Evolutionary conservation across 2,888 invertebrate genomes (phyloP), one percentile per base, ranked within the genome.

Genomic region (Callyntrura sp.): DNA sequence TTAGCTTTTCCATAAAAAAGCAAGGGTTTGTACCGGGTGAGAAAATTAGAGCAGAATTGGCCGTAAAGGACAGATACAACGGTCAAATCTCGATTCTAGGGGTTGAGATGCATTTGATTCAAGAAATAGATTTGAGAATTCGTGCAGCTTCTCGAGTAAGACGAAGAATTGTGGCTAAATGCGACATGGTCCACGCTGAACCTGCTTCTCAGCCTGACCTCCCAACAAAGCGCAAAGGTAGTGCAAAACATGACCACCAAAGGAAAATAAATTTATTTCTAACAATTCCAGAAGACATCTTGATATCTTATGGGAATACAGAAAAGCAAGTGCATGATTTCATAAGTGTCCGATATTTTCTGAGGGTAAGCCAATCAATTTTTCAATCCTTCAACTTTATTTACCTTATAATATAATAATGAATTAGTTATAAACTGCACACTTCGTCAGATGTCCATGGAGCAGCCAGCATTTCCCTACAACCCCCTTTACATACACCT

Each of bases 11-110:
- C n/a, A 48, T 65, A 0, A 82, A 65, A 28, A 88, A 88, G 51
- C 88, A 88, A 35, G 88, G 88, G 0, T 88, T 88, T 62, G 88
- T 88, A 4, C 88, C 82, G n/a, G 88, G 88, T 8, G 88, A 88
- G 17, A 12, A 55, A 23, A 20, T 83, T 0, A 60, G 51, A 55
- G 51, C 83, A 3, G 60, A 82, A 12, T 25, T 88, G 0, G 3
- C 48, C 0, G 5, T 88, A 0, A 73, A 76, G 12, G n/a, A 73
- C 14, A 23, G 51, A 6, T 43, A 81, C 35, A 23, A 70, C 4
- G 68, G 1, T 14, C 14, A 79, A 57, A n/a, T 20, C 0, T 23
- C 17, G 20, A 14, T 62, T 8, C 0, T 51, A n/a, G n/a, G 28
- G 20, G n/a, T 81, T 0, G 51, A 83, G n/a, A 35, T 83, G 11